phyloP scores from a whole-genome alignment of 2,113 vertebrate genomes.

The Emberiza fucata region DNA sequence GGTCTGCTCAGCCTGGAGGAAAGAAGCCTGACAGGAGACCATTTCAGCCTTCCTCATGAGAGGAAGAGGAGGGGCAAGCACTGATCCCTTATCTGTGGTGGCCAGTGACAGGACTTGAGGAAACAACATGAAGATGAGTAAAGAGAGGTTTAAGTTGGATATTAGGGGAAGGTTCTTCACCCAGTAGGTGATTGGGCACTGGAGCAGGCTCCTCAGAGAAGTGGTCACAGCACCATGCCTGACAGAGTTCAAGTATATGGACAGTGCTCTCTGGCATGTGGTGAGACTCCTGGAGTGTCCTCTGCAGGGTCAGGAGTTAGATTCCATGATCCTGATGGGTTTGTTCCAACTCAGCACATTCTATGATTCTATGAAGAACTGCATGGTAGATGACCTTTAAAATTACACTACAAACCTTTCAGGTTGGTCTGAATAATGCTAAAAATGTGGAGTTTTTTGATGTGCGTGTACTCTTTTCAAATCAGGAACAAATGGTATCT shows the following conservation, averaged over 20 bases:
- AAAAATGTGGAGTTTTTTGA: background rate
- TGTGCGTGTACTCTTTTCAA: background rate
- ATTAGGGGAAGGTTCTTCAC: background rate
- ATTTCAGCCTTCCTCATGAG: background rate
- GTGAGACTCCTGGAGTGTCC: background rate
- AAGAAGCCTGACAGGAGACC: background rate
- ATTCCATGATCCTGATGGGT: background rate
- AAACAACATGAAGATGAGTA: background rate
- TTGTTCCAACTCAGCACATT: background rate
- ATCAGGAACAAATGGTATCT: background rate
- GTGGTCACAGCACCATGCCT: background rate
- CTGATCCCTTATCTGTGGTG: no score
- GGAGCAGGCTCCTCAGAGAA: background rate
- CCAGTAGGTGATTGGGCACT: background rate
- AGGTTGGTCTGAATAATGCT: background rate
- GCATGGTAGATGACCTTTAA: background rate
- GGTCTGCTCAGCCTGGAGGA: background rate
- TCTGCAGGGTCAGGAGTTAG: background rate
- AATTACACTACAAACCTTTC: background rate
- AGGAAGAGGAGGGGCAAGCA: background rate
- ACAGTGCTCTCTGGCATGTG: background rate
- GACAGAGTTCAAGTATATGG: background rate
- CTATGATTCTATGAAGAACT: background rate
- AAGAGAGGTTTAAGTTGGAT: background rate
- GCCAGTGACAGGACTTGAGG: background rate